Percentiles rank a stretch among this genome's conserved stretches.
Evolutionary conservation across 2,888 invertebrate genomes (phyloP).

Genomic region (Listrodromus nycthemerus): DNA sequence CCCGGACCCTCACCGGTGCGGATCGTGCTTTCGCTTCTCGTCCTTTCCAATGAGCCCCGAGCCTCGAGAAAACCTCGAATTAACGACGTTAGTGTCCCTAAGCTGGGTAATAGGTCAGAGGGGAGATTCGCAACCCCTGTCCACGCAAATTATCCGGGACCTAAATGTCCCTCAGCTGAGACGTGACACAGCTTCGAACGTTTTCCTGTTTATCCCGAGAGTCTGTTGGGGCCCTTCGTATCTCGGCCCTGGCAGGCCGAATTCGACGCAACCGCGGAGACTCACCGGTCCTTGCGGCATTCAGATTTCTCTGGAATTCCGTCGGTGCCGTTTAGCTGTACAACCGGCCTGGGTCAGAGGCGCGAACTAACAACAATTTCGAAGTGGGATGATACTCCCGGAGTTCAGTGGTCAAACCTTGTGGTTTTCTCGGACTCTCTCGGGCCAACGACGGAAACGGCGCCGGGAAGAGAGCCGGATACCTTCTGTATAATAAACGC

Average conservation of each 20-base stretch:
- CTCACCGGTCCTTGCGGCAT: neutral
- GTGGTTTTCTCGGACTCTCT: slow-evolving; percentile 35
- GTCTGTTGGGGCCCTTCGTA: neutral
- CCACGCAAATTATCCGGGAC: neutral
- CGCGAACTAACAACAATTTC: slow-evolving; percentile 30
- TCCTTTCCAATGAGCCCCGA: slow-evolving; percentile 24
- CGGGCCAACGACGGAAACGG: neutral
- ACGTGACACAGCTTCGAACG: neutral
- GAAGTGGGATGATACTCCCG: slow-evolving; percentile 35
- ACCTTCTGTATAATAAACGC: slow-evolving; percentile 72
- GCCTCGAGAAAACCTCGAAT: slow-evolving; percentile 75
- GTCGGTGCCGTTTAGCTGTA: slow-evolving; percentile 3
- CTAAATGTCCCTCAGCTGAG: neutral
- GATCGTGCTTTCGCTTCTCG: slow-evolving; percentile 45
- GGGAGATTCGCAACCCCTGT: slow-evolving; percentile 59
- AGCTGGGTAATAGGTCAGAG: slow-evolving; percentile 76
- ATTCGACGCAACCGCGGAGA: neutral
- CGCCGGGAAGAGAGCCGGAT: neutral
- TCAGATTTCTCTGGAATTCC: slow-evolving; percentile 30
- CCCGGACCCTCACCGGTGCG: neutral
- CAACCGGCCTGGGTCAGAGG: neutral
- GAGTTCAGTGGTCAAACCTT: slow-evolving; percentile 12
- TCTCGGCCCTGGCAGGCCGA: neutral
- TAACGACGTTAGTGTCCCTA: slow-evolving; percentile 76
- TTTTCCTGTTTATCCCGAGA: neutral